Evolutionary conservation across 2,113 vertebrate species (phyloP), one percentile per base, ranked within the genome.

Genomic region (Phoenicopterus ruber): DNA sequence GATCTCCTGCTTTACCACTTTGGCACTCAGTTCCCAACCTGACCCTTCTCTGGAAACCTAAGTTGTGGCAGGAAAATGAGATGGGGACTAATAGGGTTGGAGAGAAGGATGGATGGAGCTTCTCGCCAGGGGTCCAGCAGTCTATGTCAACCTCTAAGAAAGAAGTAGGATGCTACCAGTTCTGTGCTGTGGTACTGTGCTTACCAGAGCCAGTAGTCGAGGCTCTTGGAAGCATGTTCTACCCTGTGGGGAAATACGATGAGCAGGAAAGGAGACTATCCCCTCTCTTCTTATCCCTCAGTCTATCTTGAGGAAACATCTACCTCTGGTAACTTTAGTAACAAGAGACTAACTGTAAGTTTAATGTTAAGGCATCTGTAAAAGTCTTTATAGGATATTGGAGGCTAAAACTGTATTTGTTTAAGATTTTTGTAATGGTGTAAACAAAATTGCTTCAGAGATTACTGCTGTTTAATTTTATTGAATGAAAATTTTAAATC

Each of bases 291-390:
- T 57, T 49, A 49, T 21, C 38, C 71, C 72, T 86, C 55, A 42
- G 34, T 74, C 81, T 89, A 4, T 74, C 59, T 91, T 76, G 73
- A 66, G 91, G 73, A 87, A 87, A 52, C 63, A 77, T 80, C 96
- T 97, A 96, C 95, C 95, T 97, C 95, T 96, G 81, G n/a, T 94
- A 90, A 89, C 81, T 94, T 90, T 13, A 38, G 59, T 92, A 32
- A 87, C 21, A 55, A 54, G 89, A 90, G 25, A 59, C 59, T 85
- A 82, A 46, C 70, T 81, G 34, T 61, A 85, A 69, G 36, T n/a
- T 80, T 81, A 55, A 79, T 18, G 36, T 22, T 79, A 57, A 70
- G 38, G 57, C 65, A 52, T 52, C 77, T 79, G 47, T 76, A 40
- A 17, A 55, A 82, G 73, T 81, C 5, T 3, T 54, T 26, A 2